Conservation (phyloP, 92 coral and sea anemone genomes). For the Phenganax marumi region DNA sequence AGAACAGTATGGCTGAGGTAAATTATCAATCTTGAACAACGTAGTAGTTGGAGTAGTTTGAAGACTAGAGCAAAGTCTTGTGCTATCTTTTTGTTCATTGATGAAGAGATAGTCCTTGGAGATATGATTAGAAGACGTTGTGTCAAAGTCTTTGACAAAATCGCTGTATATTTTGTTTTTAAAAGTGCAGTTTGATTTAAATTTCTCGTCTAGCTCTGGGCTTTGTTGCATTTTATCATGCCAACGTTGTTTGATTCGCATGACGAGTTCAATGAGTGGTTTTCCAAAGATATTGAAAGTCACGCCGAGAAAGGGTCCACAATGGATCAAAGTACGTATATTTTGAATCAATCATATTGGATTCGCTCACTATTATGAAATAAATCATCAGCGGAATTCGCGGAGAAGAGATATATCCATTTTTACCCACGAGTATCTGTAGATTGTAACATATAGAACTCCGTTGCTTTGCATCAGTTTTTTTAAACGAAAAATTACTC, state of each 20-base stretch:
- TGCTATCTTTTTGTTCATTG: neutral
- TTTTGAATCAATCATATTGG: neutral
- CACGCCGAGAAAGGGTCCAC: constrained; percentile 93
- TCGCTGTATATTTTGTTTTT: too few species aligned
- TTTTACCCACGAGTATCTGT: too few species aligned
- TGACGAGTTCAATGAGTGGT: constrained; percentile 98
- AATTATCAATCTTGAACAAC: too few species aligned
- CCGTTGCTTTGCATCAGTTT: too few species aligned
- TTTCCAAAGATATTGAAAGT: constrained; percentile 93
- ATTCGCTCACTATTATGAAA: neutral
- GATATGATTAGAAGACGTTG: neutral
- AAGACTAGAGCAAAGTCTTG: too few species aligned
- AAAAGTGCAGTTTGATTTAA: neutral
- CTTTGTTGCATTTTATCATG: constrained; percentile 93
- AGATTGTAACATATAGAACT: too few species aligned
- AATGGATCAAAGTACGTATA: constrained; percentile 84
- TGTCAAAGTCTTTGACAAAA: neutral
- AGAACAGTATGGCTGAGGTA: constrained; percentile 99
- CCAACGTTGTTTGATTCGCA: constrained; percentile 95
- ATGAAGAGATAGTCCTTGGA: neutral
- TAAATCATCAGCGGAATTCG: too few species aligned
- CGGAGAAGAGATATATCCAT: too few species aligned
- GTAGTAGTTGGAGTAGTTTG: too few species aligned
- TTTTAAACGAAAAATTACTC: neutral
- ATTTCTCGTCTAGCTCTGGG: constrained; percentile 72